Conservation (phyloP, 53 echinoderm and acorn worm species). For the Paracentrotus lividus region DNA sequence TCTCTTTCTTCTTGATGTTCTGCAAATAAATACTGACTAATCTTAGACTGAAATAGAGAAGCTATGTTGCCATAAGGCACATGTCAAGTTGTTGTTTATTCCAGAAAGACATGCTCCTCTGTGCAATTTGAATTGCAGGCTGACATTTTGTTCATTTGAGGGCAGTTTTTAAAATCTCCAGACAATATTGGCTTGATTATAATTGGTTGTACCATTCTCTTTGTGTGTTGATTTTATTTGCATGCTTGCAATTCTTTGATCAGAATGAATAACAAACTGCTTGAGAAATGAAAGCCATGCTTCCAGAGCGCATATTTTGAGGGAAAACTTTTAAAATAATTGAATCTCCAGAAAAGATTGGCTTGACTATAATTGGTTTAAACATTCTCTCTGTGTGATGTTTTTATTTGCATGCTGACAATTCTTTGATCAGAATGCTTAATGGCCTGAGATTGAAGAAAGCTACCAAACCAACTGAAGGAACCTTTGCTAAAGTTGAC, state of each 20-base stretch:
- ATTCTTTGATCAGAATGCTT: neutral
- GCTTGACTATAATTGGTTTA: neutral
- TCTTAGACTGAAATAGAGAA: too few relatives aligned
- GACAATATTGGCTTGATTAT: too few relatives aligned
- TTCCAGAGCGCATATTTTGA: neutral
- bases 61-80: too few relatives aligned
- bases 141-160: too few relatives aligned
- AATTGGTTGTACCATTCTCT: too few relatives aligned
- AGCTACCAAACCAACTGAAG: neutral
- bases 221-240: neutral
- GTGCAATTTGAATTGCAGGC: too few relatives aligned
- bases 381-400: constrained; percentile 6
- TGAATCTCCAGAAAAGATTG: neutral
- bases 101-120: too few relatives aligned
- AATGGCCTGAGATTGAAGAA: constrained; percentile 37
- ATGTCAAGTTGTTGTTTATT: too few relatives aligned
- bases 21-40: neutral
- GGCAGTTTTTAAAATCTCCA: too few relatives aligned
- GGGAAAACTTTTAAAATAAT: too few relatives aligned
- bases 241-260: neutral
- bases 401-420: neutral
- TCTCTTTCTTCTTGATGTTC: neutral
- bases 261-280: neutral
- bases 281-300: neutral
- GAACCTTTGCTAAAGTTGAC: constrained; percentile 40